Conservation (phyloP, 2,888 invertebrate genomes). For the Caenorhabditis becei region DNA sequence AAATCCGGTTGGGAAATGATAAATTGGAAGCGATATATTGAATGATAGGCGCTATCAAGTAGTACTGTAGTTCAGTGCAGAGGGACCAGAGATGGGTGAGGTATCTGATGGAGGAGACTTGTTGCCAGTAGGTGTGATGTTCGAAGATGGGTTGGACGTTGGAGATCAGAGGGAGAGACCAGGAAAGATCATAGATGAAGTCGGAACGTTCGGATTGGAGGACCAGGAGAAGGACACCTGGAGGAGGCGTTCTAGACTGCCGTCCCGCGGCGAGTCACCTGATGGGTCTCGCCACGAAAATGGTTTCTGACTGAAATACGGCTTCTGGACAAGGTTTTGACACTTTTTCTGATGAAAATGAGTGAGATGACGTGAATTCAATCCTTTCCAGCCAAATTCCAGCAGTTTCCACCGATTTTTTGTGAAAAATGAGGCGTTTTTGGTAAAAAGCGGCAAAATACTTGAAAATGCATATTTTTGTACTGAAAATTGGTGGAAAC, state of each 20-base stretch:
- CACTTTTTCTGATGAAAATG: too few species aligned
- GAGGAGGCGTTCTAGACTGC: too few species aligned
- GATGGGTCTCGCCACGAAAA: too few species aligned
- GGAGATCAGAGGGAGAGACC: conserved; percentile 32
- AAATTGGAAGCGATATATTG: conserved; percentile 29
- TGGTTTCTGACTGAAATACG: too few species aligned
- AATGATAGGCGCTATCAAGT: conserved; percentile 56
- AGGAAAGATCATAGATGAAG: conserved; percentile 37
- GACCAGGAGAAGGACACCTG: conserved; percentile 28
- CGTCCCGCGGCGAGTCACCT: not conserved
- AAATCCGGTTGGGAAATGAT: conserved; percentile 12
- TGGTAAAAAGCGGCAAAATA: too few species aligned
- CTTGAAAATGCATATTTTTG: too few species aligned
- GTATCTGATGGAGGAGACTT: conserved; percentile 41
- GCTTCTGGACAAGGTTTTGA: too few species aligned
- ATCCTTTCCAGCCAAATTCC: too few species aligned
- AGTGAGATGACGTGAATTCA: too few species aligned
- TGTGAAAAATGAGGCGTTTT: too few species aligned
- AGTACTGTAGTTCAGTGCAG: conserved; percentile 61
- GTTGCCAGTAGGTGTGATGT: conserved; percentile 52
- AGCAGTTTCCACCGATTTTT: too few species aligned
- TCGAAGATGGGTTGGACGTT: conserved; percentile 58
- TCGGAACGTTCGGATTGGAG: conserved; percentile 27
- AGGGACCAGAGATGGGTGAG: conserved; percentile 62
- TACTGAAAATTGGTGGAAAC: too few species aligned